Conservation (phyloP, 2,797 vertebrate species). For the Megalops cyprinoides region DNA sequence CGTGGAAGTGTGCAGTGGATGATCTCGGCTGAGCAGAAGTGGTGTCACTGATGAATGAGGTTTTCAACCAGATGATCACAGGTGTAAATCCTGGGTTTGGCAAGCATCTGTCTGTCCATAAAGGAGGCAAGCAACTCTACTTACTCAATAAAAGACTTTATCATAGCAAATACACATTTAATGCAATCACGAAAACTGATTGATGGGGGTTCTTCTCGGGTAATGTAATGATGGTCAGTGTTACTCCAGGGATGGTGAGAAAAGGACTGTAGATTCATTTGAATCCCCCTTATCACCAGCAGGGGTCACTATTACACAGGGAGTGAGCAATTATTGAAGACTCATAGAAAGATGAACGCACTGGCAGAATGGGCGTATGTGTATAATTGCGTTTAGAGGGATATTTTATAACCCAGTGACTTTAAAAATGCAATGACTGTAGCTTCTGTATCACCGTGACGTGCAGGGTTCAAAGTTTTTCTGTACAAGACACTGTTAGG, state of each 20-base stretch:
- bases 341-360: conserved; percentile 50
- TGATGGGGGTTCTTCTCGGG: not conserved
- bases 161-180: conserved; percentile 8
- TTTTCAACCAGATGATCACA: not conserved
- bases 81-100: not conserved
- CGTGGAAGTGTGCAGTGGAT: not conserved
- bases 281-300: conserved; percentile 37
- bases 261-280: not conserved
- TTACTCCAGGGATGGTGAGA: conserved; percentile 1
- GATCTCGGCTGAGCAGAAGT: not conserved
- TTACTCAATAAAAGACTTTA: conserved; percentile 12
- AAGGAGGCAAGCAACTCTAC: not conserved
- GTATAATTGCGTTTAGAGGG: conserved; percentile 16
- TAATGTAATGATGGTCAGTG: conserved; percentile 2
- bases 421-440: conserved; percentile 43
- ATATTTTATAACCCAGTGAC: conserved; percentile 48
- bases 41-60: conserved; percentile 12
- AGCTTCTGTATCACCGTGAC: conserved; percentile 39
- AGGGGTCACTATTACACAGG: conserved; percentile 61
- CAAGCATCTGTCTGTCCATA: not conserved
- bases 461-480: not conserved
- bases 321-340: conserved; percentile 7
- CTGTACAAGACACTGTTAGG: not conserved
- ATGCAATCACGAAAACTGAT: conserved; percentile 16
- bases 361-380: conserved; percentile 51